Evolutionary conservation across 1,140 invertebrate species (phyloP), one percentile per base, ranked within the genome.

Genomic region (Psix sp.): DNA sequence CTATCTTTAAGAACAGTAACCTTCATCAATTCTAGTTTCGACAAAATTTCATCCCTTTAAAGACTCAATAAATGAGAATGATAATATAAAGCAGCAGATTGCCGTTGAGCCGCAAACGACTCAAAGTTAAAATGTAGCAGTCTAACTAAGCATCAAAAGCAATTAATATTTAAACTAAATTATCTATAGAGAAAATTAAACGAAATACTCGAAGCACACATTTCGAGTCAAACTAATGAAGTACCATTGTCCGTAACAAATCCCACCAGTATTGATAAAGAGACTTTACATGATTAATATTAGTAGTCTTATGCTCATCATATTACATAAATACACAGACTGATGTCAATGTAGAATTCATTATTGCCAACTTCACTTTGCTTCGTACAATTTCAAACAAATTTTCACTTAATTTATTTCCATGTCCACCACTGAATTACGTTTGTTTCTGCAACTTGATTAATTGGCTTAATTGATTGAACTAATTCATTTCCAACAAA

Each of bases 171-270:
- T 24, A 42, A 49, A 35, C 26, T 46, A 48, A 16, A 20, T 51
- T 51, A 56, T 45, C 42, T 52, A 11, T 1, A 0, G 38, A 17
- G 21, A 70, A 57, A 45, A 72, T 57, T 57, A 72, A 63, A 72
- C 51, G 45, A 56, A 56, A 57, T 72, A 38, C 33, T 18, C 14
- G 46, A 57, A 54, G 36, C 52, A 42, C 14, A 46, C 24, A 17
- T 52, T 52, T 21, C 31, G 21, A 59, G 39, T 39, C 17, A 18
- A 72, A 38, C 38, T 57, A 51, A 72, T 51, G 45, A 72, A 49
- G 63, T 57, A 67, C 57, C 52, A 52, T 51, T 26, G 36, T 67
- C 49, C 51, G 43, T 54, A 67, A 67, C 52, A 51, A 67, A 67
- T 59, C 51, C 51, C 49, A n/a, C 17, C 14, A 14, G 35, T 43